phyloP scores from a whole-genome alignment of 2,888 invertebrate species.

The Hemithea aestivaria region DNA sequence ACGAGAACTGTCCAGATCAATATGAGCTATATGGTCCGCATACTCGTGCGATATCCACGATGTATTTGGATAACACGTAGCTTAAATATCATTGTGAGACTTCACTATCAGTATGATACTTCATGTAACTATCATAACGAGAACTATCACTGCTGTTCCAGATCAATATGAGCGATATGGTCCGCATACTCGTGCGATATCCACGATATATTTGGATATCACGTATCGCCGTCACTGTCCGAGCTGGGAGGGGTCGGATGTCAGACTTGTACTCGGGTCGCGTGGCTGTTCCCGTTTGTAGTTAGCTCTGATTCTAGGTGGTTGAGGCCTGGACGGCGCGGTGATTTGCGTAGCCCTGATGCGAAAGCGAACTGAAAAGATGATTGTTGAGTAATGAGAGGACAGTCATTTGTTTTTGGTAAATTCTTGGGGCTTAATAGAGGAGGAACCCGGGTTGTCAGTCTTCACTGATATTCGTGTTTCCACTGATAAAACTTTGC shows the following conservation, averaged over 20 bases:
- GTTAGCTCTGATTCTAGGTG: slow-evolving; percentile 58
- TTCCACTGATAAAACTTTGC: too few species aligned
- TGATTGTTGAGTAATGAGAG: neutral
- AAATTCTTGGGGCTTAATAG: too few species aligned
- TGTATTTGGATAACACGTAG: too few species aligned
- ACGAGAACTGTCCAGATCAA: too few species aligned
- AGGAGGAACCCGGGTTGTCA: too few species aligned
- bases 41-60: too few species aligned
- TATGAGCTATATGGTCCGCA: too few species aligned
- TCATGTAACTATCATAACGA: too few species aligned
- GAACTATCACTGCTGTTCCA: slow-evolving; percentile 12
- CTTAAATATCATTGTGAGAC: too few species aligned
- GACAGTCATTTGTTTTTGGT: too few species aligned
- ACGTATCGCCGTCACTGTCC: slow-evolving; percentile 44
- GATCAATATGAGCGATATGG: slow-evolving; percentile 5
- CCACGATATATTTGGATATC: slow-evolving; percentile 60
- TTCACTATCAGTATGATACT: too few species aligned
- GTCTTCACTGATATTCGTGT: too few species aligned
- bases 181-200: slow-evolving; percentile 62
- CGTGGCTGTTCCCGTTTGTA: slow-evolving; percentile 62
- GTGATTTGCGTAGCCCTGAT: slow-evolving; percentile 61
- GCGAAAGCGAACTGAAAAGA: slow-evolving; percentile 63
- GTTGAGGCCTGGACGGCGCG: slow-evolving; percentile 41
- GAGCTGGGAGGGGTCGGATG: slow-evolving; percentile 48
- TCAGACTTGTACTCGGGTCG: slow-evolving; percentile 65